Percentiles rank a stretch among this genome's conserved stretches.
These are phyloP conservation scores for Deroptyus accipitrinus DNA, from an alignment of 2,113 vertebrate species.

Conservation along the genomic window DNA sequence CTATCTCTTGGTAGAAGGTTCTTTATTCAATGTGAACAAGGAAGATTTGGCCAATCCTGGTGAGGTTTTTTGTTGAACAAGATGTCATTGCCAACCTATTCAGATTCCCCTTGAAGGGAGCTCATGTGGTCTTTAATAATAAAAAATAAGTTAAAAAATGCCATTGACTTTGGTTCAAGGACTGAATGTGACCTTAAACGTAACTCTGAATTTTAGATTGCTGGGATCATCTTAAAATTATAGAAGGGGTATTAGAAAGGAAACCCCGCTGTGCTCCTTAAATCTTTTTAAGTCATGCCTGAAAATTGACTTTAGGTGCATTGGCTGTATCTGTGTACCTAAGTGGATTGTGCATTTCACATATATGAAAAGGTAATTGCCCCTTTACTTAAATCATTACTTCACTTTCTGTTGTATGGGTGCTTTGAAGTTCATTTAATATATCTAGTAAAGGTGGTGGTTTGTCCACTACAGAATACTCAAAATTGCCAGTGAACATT, in stretches of 20 bases:
- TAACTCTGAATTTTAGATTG: neutral
- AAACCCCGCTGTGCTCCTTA: neutral
- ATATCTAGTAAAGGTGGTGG: neutral
- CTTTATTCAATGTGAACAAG: neutral
- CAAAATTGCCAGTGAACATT: accelerated
- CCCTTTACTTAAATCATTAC: neutral
- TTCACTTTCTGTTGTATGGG: neutral
- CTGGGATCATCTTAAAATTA: neutral
- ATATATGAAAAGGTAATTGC: neutral
- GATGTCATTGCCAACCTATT: neutral
- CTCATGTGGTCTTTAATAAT: neutral
- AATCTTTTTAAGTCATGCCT: neutral
- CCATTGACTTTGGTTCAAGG: neutral
- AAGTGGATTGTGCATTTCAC: neutral
- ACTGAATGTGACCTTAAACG: neutral
- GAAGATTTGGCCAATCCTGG: neutral
- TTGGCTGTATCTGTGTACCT: neutral
- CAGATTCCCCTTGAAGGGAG: neutral
- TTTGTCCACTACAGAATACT: neutral
- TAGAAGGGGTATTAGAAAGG: neutral
- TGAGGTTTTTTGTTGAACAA: neutral
- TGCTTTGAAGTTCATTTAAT: neutral
- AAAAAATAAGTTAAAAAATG: neutral
- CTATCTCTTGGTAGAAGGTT: neutral
- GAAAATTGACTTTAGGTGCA: neutral